phyloP scores from a whole-genome alignment of 1,140 invertebrate species.

The Battus philenor region DNA sequence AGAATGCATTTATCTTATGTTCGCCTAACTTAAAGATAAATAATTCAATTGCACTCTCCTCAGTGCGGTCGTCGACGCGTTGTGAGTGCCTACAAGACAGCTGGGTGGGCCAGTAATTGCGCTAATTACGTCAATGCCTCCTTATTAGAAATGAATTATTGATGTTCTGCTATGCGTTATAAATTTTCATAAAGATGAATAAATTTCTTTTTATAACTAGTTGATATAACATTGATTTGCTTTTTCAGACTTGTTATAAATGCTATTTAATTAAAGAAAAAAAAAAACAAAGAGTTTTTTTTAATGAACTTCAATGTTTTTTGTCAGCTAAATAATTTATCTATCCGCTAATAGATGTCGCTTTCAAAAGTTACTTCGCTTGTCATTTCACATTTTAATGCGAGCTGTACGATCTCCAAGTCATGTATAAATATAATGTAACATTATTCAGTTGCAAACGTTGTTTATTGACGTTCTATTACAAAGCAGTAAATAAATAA shows the following conservation, averaged over 20 bases:
- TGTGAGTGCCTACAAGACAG: constrained; percentile 21
- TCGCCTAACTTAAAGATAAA: constrained; percentile 51
- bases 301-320: background rate
- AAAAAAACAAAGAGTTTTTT: too few relatives aligned
- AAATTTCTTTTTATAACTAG: constrained; percentile 19
- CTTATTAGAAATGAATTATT: constrained; percentile 68
- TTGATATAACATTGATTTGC: too few relatives aligned
- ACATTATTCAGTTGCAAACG: constrained; percentile 32
- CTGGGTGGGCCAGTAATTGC: constrained; percentile 66
- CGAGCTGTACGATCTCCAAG: constrained; percentile 25
- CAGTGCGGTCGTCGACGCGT: constrained; percentile 12
- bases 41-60: constrained; percentile 49
- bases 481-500: constrained; percentile 49
- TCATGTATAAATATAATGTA: constrained; percentile 47
- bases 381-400: constrained; percentile 11
- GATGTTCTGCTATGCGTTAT: constrained; percentile 44
- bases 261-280: too few relatives aligned
- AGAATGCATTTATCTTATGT: constrained; percentile 45
- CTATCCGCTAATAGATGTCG: constrained; percentile 58
- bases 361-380: constrained; percentile 25
- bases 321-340: background rate
- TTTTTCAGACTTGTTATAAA: too few relatives aligned
- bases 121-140: constrained; percentile 64
- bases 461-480: constrained; percentile 51
- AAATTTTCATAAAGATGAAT: constrained; percentile 30